These are phyloP conservation scores for Leucopsar rothschildi DNA, from an alignment of 2,113 vertebrate genomes.

Conservation along the genomic window DNA sequence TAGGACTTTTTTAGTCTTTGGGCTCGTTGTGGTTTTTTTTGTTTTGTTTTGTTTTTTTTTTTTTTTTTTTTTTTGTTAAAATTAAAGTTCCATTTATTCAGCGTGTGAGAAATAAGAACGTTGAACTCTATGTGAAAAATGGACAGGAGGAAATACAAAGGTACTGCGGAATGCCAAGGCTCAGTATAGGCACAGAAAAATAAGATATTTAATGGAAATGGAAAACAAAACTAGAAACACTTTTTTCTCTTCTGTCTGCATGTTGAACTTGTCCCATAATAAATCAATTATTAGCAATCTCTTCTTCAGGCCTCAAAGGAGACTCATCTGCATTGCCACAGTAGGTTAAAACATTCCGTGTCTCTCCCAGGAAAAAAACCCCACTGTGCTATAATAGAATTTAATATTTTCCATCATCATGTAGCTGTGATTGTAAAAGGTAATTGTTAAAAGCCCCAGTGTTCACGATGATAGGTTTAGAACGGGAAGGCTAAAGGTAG, in stretches of 20 bases:
- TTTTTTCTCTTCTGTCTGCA: neutral
- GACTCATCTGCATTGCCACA: neutral
- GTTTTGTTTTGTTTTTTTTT: too few relatives aligned
- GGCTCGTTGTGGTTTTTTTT: too few relatives aligned
- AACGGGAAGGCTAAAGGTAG: neutral
- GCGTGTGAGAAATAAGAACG: neutral
- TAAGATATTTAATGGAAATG: neutral
- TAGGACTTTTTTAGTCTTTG: neutral
- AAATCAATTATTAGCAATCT: neutral
- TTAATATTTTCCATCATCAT: neutral
- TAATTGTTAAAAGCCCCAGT: neutral
- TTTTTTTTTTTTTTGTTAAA: neutral
- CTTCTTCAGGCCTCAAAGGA: neutral
- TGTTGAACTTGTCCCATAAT: neutral
- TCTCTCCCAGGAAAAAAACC: neutral
- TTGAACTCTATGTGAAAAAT: neutral
- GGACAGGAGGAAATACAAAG: neutral
- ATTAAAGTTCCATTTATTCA: neutral
- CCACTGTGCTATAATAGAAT: neutral
- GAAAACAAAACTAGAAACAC: neutral
- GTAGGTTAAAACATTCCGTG: neutral
- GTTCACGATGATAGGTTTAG: neutral
- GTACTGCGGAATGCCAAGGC: neutral
- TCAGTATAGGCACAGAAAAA: neutral
- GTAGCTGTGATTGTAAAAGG: neutral